Evolutionary conservation across 2,888 invertebrate species (phyloP).

Genomic region (Drosophila subsilvestris): DNA sequence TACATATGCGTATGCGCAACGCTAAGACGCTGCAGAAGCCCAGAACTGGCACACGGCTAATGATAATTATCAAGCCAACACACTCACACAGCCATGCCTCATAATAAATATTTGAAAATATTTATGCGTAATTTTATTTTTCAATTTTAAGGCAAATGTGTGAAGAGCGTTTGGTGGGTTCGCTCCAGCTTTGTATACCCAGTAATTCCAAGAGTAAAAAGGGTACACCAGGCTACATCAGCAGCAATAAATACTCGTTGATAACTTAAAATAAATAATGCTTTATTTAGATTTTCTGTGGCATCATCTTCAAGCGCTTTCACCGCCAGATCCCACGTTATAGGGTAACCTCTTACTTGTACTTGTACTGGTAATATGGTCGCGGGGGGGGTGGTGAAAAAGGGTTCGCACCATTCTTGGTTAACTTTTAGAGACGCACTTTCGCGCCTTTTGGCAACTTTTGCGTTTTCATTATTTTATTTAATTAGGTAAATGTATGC

Average conservation of each 20-base stretch:
- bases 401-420: conserved; percentile 21
- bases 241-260: too few relatives aligned
- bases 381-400: neutral
- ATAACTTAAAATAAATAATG: too few relatives aligned
- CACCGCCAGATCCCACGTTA: neutral
- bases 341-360: neutral
- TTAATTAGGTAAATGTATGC: conserved; percentile 81
- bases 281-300: neutral
- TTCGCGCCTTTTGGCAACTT: conserved; percentile 67
- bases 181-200: neutral
- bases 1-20: conserved; percentile 8
- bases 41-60: conserved; percentile 58
- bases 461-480: conserved; percentile 80
- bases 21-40: conserved; percentile 28
- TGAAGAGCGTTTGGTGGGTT: conserved; percentile 24
- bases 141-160: conserved; percentile 61
- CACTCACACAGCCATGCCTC: conserved; percentile 14
- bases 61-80: conserved; percentile 71
- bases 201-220: neutral
- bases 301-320: neutral
- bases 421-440: conserved; percentile 41
- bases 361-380: neutral
- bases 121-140: conserved; percentile 58
- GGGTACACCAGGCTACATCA: neutral
- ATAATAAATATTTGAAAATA: conserved; percentile 62